phyloP scores from a whole-genome alignment of 2,888 invertebrate species.

The Caenorhabditis japonica region DNA sequence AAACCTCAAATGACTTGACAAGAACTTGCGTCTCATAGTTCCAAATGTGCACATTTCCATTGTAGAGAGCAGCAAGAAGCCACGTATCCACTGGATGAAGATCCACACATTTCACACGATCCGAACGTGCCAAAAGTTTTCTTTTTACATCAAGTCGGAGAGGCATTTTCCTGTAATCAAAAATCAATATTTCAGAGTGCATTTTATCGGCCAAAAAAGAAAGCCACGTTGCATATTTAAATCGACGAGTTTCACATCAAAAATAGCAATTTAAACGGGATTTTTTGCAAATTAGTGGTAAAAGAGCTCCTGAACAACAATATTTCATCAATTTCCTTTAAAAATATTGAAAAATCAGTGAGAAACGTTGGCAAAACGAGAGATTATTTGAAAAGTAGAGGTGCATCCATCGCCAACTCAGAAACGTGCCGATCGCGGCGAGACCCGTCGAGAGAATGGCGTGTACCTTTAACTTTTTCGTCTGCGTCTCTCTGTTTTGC shows the following conservation, averaged over 20 bases:
- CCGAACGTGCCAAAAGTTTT: slow-evolving; percentile 95
- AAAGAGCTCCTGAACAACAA: neutral
- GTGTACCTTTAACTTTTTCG: slow-evolving; percentile 37
- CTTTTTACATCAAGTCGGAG: slow-evolving; percentile 97
- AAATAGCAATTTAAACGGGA: neutral
- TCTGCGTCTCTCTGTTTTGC: slow-evolving; percentile 29
- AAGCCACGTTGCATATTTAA: no score
- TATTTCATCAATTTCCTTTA: neutral
- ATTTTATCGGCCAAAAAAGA: no score
- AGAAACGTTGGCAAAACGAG: slow-evolving; percentile 31
- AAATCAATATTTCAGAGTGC: no score
- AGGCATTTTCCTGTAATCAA: slow-evolving; percentile 81
- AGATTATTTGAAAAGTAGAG: slow-evolving; percentile 37
- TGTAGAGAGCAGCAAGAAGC: slow-evolving; percentile 97
- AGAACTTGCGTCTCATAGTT: slow-evolving; percentile 91
- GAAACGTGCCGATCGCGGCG: slow-evolving; percentile 30
- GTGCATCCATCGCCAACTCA: slow-evolving; percentile 49
- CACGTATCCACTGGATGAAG: slow-evolving; percentile 97
- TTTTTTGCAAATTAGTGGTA: no score
- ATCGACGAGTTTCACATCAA: no score
- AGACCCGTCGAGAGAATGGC: slow-evolving; percentile 17
- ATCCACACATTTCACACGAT: slow-evolving; percentile 91
- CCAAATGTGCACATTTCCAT: slow-evolving; percentile 99
- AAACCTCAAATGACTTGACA: slow-evolving; percentile 82
- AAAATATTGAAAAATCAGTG: slow-evolving; percentile 5